phyloP scores from a whole-genome alignment of 2,888 invertebrate genomes.

The Eledona agricola region DNA sequence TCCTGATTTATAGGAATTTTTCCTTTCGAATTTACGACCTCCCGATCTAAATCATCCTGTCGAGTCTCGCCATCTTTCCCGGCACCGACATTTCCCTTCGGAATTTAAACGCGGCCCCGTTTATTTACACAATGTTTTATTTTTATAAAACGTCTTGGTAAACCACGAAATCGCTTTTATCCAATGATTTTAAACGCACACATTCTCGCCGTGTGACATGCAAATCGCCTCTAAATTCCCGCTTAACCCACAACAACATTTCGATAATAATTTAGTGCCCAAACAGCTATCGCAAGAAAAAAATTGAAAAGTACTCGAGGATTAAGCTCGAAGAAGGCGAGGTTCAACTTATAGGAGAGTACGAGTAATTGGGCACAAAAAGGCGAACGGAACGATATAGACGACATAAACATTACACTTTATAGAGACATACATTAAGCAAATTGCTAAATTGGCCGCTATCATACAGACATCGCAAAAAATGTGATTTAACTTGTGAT shows the following conservation, averaged over 20 bases:
- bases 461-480: slow-evolving; percentile 12
- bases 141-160: slow-evolving; percentile 37
- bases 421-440: slow-evolving; percentile 14
- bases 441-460: slow-evolving; percentile 14
- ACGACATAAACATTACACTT: slow-evolving; percentile 25
- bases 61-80: no score
- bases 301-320: neutral
- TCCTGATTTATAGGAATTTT: no score
- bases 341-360: neutral
- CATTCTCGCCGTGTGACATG: slow-evolving; percentile 35
- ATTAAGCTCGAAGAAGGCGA: neutral
- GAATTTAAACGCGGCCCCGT: slow-evolving; percentile 21
- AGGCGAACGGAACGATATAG: slow-evolving; percentile 1
- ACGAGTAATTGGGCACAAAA: slow-evolving; percentile 3
- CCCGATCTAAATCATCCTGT: no score
- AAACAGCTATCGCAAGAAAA: neutral
- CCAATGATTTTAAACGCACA: slow-evolving; percentile 30
- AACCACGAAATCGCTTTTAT: slow-evolving; percentile 50
- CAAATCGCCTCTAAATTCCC: slow-evolving; percentile 35
- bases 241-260: slow-evolving; percentile 36
- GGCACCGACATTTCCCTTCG: slow-evolving; percentile 4
- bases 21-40: no score
- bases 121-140: slow-evolving; percentile 29
- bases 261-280: slow-evolving; percentile 17
- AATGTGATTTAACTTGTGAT: slow-evolving; percentile 1